Evolutionary conservation across 2,113 vertebrate species (phyloP).

Genomic region (Heterotilapia buettikoferi): DNA sequence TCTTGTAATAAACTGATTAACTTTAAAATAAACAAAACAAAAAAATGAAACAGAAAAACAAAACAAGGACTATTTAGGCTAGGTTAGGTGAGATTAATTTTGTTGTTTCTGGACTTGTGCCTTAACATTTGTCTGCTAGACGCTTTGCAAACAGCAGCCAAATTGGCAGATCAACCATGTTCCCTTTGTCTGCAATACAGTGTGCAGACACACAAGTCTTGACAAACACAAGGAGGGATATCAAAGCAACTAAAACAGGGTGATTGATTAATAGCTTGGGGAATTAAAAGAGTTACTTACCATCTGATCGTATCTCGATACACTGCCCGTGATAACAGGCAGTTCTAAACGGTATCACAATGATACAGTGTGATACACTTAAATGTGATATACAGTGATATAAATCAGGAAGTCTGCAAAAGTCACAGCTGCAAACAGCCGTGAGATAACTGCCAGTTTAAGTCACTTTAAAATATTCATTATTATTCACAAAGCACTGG

Average conservation of each 20-base stretch:
- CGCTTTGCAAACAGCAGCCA: neutral
- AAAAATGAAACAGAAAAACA: neutral
- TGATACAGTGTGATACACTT: neutral
- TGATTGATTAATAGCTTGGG: neutral
- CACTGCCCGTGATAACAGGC: neutral
- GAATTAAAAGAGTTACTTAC: neutral
- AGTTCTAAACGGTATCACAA: neutral
- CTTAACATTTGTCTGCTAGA: neutral
- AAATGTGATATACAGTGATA: neutral
- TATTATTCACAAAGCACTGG: neutral
- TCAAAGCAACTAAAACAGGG: neutral
- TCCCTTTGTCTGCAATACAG: neutral
- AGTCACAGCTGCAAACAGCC: neutral
- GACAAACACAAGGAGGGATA: neutral
- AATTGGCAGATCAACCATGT: constrained; percentile 3
- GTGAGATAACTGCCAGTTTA: neutral
- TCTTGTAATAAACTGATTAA: neutral
- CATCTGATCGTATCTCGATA: neutral
- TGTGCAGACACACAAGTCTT: neutral
- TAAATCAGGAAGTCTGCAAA: neutral
- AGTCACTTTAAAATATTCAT: neutral
- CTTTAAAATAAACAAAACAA: neutral
- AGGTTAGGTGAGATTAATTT: neutral
- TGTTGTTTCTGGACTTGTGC: constrained; percentile 3
- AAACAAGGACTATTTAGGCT: neutral